These are phyloP conservation scores for Phalangium opilio DNA, from an alignment of 2,888 invertebrate species.

Conservation along the genomic window DNA sequence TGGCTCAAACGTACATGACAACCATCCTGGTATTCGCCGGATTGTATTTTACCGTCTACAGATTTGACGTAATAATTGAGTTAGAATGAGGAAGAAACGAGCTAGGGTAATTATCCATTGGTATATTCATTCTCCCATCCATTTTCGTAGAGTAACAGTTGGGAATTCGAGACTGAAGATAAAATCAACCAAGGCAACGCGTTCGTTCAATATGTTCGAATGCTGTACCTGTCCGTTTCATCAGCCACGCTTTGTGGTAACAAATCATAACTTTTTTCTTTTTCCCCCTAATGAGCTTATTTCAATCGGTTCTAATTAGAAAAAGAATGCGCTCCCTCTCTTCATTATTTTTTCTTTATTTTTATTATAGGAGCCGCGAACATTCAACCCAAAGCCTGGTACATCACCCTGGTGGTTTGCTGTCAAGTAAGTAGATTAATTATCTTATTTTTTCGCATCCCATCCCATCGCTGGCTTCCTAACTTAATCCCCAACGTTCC, in stretches of 20 bases:
- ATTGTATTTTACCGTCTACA: slow-evolving; percentile 13
- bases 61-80: slow-evolving; percentile 9
- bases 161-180: slow-evolving; percentile 12
- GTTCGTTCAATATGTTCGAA: slow-evolving; percentile 11
- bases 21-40: slow-evolving; percentile 17
- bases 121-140: background rate
- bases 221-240: slow-evolving; percentile 17
- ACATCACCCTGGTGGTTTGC: slow-evolving; percentile 13
- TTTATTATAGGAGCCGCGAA: slow-evolving; percentile 14
- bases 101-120: background rate
- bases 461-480: too few relatives aligned
- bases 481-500: too few relatives aligned
- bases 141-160: slow-evolving; percentile 9
- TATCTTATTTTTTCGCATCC: too few relatives aligned
- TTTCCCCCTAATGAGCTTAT: too few relatives aligned
- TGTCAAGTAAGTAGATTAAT: slow-evolving; percentile 11
- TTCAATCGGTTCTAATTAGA: too few relatives aligned
- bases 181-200: slow-evolving; percentile 11
- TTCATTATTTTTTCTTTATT: background rate
- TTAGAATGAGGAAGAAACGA: too few relatives aligned
- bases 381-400: slow-evolving; percentile 15
- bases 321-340: too few relatives aligned
- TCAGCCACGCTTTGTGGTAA: slow-evolving; percentile 17
- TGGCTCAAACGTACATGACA: slow-evolving; percentile 17
- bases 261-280: background rate